Evolutionary conservation across 2,113 vertebrate species (phyloP).

Genomic region (Rhegmatorhina hoffmannsi): DNA sequence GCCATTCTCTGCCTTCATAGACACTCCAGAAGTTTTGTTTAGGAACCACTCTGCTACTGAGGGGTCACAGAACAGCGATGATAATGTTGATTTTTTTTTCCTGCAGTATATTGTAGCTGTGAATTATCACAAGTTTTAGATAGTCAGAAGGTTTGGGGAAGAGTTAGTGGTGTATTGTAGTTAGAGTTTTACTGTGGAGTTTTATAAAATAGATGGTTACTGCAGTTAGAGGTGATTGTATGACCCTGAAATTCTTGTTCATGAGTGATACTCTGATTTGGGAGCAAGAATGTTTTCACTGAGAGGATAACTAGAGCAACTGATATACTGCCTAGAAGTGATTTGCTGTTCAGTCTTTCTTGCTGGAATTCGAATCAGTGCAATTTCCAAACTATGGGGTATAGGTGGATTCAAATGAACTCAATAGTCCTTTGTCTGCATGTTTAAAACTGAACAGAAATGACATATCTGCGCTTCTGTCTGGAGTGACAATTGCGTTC

Average conservation of each 20-base stretch:
- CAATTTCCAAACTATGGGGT: neutral
- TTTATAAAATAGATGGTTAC: neutral
- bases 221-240: neutral
- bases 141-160: neutral
- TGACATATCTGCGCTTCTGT: neutral
- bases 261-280: neutral
- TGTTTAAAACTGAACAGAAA: neutral
- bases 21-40: neutral
- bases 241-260: neutral
- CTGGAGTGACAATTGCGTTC: conserved; percentile 4
- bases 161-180: neutral
- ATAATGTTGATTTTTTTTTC: neutral
- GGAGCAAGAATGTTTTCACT: neutral
- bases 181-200: neutral
- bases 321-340: neutral
- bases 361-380: neutral
- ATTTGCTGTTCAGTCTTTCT: neutral
- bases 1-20: neutral
- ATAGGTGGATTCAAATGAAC: neutral
- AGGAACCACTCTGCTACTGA: neutral
- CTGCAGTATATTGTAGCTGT: neutral
- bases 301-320: neutral
- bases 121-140: neutral
- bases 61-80: neutral
- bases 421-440: neutral